These are phyloP conservation scores for Lucinisca nassula DNA, from an alignment of 2,888 invertebrate genomes.

Conservation along the genomic window DNA sequence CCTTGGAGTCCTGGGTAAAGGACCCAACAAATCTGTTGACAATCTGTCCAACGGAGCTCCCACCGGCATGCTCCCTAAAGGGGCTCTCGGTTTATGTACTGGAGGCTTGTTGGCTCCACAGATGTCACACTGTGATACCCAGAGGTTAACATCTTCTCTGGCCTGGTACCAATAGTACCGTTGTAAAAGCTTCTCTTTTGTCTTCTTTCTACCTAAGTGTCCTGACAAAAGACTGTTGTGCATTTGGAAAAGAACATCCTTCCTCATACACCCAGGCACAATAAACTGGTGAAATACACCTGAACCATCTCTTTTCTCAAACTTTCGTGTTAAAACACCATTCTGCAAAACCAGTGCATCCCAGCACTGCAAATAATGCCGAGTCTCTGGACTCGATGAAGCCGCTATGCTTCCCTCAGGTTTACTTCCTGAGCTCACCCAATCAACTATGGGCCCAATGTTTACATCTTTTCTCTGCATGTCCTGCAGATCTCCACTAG, in stretches of 20 bases:
- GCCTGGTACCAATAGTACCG: slow-evolving; percentile 50
- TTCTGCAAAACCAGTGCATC: slow-evolving; percentile 33
- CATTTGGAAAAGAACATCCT: slow-evolving; percentile 29
- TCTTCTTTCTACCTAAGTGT: slow-evolving; percentile 57
- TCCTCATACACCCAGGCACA: slow-evolving; percentile 21
- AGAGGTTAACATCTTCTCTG: slow-evolving; percentile 29
- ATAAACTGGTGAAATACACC: slow-evolving; percentile 42
- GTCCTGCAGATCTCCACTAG: neutral
- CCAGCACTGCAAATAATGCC: slow-evolving; percentile 38
- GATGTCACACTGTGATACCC: slow-evolving; percentile 40
- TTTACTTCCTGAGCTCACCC: neutral
- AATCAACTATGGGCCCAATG: neutral
- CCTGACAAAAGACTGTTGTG: slow-evolving; percentile 34
- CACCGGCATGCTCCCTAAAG: slow-evolving; percentile 37
- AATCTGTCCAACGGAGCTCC: slow-evolving; percentile 58
- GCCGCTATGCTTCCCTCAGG: slow-evolving; percentile 24
- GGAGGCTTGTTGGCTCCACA: slow-evolving; percentile 48
- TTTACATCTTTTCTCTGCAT: slow-evolving; percentile 30
- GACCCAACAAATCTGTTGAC: slow-evolving; percentile 60
- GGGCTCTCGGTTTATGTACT: slow-evolving; percentile 21
- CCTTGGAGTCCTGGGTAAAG: slow-evolving; percentile 50
- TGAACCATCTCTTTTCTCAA: slow-evolving; percentile 3
- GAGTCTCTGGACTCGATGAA: slow-evolving; percentile 19
- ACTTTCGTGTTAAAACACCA: slow-evolving; percentile 37
- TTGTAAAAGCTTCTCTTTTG: slow-evolving; percentile 13